phyloP scores from a whole-genome alignment of 2,888 invertebrate species.

The Standfussiana lucernea region DNA sequence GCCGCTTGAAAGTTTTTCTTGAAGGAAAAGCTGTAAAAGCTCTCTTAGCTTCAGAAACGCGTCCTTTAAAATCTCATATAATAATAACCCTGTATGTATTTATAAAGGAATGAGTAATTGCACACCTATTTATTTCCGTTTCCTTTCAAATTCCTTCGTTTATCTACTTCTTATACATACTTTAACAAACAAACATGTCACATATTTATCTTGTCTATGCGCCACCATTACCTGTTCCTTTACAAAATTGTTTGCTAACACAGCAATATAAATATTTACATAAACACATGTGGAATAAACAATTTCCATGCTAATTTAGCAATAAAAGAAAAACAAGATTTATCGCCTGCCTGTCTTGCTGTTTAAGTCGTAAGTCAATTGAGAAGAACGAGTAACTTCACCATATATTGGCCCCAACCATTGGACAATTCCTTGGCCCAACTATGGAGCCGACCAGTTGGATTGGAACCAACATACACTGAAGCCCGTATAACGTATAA shows the following conservation, averaged over 20 bases:
- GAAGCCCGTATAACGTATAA: background rate
- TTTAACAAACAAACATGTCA: background rate
- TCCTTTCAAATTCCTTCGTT: background rate
- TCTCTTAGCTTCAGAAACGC: background rate
- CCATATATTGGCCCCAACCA: background rate
- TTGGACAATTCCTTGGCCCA: conserved; percentile 3
- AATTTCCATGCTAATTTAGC: conserved; percentile 43
- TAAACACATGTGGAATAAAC: conserved; percentile 45
- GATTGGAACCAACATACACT: background rate
- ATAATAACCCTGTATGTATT: background rate
- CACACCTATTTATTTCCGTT: conserved; percentile 3
- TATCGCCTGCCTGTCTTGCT: conserved; percentile 41
- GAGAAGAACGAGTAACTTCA: conserved; percentile 43
- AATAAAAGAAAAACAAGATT: conserved; percentile 58
- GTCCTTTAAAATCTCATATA: background rate
- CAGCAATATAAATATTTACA: conserved; percentile 42
- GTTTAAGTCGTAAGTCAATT: conserved; percentile 44
- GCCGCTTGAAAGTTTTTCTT: background rate
- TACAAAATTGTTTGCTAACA: conserved; percentile 36
- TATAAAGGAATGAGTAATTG: background rate
- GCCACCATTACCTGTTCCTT: conserved; percentile 5
- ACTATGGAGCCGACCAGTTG: background rate
- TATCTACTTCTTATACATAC: conserved; percentile 1
- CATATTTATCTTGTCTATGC: conserved; percentile 12
- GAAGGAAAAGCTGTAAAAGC: background rate